A percentile compares a stretch with the other conserved stretches of the same genome.
Conservation (phyloP, 2,888 invertebrate genomes). For the Aspidiotus rigidus region DNA sequence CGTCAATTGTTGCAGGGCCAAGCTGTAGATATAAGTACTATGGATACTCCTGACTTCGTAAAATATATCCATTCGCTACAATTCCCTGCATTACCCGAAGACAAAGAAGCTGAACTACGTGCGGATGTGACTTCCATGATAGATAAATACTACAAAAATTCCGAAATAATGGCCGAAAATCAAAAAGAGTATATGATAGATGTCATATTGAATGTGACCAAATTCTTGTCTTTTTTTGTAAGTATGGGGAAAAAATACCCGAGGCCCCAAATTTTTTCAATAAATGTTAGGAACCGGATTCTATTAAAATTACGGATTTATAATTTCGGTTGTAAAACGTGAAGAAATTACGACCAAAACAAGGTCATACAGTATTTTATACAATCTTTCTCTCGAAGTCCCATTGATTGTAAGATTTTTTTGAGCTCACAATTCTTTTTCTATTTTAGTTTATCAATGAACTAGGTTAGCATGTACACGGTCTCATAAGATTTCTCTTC, state of each 20-base stretch:
- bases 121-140: slow-evolving; percentile 10
- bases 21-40: slow-evolving; percentile 7
- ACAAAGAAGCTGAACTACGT: slow-evolving; percentile 6
- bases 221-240: slow-evolving; percentile 20
- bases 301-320: too few species aligned
- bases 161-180: background rate
- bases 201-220: slow-evolving; percentile 5
- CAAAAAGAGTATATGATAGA: background rate
- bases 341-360: too few species aligned
- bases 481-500: too few species aligned
- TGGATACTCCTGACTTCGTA: slow-evolving; percentile 9
- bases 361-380: too few species aligned
- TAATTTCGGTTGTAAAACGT: too few species aligned
- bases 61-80: slow-evolving; percentile 13
- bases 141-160: background rate
- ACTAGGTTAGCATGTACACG: too few species aligned
- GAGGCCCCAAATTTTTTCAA: too few species aligned
- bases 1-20: slow-evolving; percentile 8
- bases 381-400: too few species aligned
- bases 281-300: too few species aligned
- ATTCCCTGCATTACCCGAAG: slow-evolving; percentile 8
- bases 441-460: too few species aligned
- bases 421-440: too few species aligned
- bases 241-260: background rate
- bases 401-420: too few species aligned